Evolutionary conservation across 2,113 vertebrate genomes (phyloP).

Genomic region (Setophaga coronata): DNA sequence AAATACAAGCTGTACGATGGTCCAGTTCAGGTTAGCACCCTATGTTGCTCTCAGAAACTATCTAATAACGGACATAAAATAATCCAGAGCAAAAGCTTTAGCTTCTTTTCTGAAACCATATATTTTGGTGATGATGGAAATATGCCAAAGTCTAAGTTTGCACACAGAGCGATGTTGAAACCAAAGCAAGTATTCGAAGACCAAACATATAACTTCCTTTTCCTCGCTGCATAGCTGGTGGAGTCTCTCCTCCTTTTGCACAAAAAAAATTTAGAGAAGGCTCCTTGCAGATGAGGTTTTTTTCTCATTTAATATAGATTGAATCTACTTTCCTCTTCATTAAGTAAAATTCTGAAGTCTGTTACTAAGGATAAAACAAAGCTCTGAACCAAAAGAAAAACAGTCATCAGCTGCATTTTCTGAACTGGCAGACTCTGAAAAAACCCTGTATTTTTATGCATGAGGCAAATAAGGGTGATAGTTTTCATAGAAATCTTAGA

Average conservation of each 20-base stretch:
- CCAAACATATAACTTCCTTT: background rate
- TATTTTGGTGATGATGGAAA: background rate
- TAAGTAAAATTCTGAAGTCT: background rate
- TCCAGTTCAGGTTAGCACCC: background rate
- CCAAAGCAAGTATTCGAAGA: background rate
- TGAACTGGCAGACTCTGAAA: background rate
- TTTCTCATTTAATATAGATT: background rate
- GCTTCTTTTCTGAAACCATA: background rate
- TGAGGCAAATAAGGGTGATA: background rate
- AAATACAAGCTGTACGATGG: background rate
- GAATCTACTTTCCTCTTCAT: background rate
- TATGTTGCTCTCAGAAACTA: background rate
- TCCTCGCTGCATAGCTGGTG: background rate
- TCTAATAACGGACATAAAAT: background rate
- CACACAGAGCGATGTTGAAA: background rate
- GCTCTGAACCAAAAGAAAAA: background rate
- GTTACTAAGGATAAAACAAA: background rate
- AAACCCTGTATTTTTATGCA: background rate
- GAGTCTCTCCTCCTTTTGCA: background rate
- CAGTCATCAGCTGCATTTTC: background rate
- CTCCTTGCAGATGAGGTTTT: background rate
- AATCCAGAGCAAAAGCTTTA: background rate
- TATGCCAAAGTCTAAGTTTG: background rate
- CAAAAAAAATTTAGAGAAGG: background rate
- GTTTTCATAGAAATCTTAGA: constrained; percentile 30